Conservation (phyloP, 2,888 invertebrate species). For the Stegana nigrithorax region DNA sequence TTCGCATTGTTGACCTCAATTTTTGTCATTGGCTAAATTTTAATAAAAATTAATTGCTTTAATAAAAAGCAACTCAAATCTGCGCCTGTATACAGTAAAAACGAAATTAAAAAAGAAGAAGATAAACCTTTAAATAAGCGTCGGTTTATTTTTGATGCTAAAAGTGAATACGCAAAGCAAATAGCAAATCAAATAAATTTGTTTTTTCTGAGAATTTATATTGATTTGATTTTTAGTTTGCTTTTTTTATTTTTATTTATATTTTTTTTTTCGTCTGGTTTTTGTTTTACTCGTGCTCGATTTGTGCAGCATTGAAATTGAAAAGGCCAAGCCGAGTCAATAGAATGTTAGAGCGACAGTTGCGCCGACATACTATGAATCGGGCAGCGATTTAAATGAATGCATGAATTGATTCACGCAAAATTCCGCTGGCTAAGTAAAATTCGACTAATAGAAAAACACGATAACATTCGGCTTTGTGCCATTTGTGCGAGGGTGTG, state of each 20-base stretch:
- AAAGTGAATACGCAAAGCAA: background rate
- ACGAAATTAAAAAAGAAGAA: background rate
- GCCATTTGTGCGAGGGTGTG: too few species aligned
- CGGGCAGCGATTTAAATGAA: background rate
- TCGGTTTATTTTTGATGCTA: background rate
- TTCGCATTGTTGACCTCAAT: too few species aligned
- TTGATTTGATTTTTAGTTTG: background rate
- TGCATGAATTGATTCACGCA: too few species aligned
- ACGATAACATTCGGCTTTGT: too few species aligned
- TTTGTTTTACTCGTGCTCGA: too few species aligned
- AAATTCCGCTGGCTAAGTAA: too few species aligned
- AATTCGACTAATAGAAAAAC: too few species aligned
- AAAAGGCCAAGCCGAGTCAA: slow-evolving; percentile 13
- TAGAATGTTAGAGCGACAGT: background rate
- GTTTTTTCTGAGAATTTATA: slow-evolving; percentile 4
- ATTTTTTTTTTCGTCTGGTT: background rate
- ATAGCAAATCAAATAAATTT: background rate
- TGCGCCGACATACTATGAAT: background rate
- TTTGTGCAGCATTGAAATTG: background rate
- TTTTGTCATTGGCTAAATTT: background rate
- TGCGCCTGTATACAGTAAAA: too few species aligned
- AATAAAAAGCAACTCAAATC: too few species aligned
- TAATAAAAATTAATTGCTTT: background rate
- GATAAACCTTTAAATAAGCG: background rate
- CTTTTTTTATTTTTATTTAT: background rate